phyloP scores from a whole-genome alignment of 2,113 vertebrate genomes.

The Nanger granti region DNA sequence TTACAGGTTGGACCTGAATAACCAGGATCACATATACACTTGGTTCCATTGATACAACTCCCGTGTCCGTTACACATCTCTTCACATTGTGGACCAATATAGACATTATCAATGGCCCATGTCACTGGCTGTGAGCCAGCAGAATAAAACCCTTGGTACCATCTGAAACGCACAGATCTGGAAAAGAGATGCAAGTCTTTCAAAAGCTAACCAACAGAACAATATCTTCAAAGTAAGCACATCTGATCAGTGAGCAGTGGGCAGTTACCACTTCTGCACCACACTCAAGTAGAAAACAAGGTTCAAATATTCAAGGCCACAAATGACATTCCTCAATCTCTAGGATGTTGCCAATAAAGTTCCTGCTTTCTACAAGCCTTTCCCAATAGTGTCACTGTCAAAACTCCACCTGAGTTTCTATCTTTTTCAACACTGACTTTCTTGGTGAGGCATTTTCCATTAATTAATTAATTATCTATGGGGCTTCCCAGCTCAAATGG shows the following conservation, averaged over 20 bases:
- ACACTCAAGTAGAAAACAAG: not conserved
- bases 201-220: not conserved
- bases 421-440: not conserved
- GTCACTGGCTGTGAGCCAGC: constrained; percentile 89
- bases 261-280: not conserved
- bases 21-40: constrained; percentile 90
- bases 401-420: not conserved
- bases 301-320: not conserved
- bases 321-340: not conserved
- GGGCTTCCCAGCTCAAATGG: not conserved
- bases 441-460: not conserved
- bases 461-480: not conserved
- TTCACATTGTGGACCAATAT: constrained; percentile 96
- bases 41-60: constrained; percentile 88
- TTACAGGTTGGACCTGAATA: constrained; percentile 93
- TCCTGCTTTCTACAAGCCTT: not conserved
- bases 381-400: not conserved
- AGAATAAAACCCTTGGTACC: constrained; percentile 97
- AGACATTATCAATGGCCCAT: constrained; percentile 95
- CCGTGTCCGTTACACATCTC: constrained; percentile 97
- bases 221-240: not conserved
- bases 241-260: not conserved
- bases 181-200: constrained; percentile 24
- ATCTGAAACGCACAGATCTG: constrained; percentile 95
- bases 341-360: not conserved